A percentile compares a stretch with the other conserved stretches of the same genome.
These are phyloP conservation scores for Belonocnema kinseyi DNA, from an alignment of 1,140 invertebrate species.

Conservation along the genomic window DNA sequence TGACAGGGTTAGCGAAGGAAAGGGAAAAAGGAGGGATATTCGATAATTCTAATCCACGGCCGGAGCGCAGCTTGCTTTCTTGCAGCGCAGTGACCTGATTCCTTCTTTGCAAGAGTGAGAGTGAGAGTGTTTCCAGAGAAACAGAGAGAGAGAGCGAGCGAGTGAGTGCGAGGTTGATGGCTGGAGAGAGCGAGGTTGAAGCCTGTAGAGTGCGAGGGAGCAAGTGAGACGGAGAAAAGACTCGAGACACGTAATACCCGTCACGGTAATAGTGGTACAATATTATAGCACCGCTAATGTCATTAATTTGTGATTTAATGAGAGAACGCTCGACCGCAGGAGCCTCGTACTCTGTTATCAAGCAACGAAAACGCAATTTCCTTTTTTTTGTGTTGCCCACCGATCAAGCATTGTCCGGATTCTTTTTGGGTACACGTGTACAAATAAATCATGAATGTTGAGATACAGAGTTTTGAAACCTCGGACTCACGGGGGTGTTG, in stretches of 20 bases:
- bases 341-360: slow-evolving; percentile 34
- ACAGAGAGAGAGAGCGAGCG: slow-evolving; percentile 58
- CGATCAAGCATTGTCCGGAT: background rate
- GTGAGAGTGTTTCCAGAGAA: slow-evolving; percentile 70
- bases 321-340: slow-evolving; percentile 61
- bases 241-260: slow-evolving; percentile 73
- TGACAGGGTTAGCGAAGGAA: background rate
- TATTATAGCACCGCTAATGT: slow-evolving; percentile 75
- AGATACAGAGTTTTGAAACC: too few relatives aligned
- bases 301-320: slow-evolving; percentile 75
- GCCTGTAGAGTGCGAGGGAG: slow-evolving; percentile 39
- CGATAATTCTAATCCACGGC: slow-evolving; percentile 72
- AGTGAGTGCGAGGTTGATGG: slow-evolving; percentile 52
- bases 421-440: background rate
- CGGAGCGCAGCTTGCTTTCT: slow-evolving; percentile 70
- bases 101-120: slow-evolving; percentile 70
- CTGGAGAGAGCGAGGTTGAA: slow-evolving; percentile 52
- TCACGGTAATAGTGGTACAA: slow-evolving; percentile 73
- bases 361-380: slow-evolving; percentile 51
- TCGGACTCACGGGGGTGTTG: too few relatives aligned
- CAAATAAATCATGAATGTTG: background rate
- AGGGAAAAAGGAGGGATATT: slow-evolving; percentile 46
- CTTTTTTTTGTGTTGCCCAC: slow-evolving; percentile 29
- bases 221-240: slow-evolving; percentile 52
- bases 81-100: slow-evolving; percentile 76